Percentiles rank a stretch among this genome's conserved stretches.
Conservation (phyloP, 2,797 vertebrate species). For the Pitangus sulphuratus region DNA sequence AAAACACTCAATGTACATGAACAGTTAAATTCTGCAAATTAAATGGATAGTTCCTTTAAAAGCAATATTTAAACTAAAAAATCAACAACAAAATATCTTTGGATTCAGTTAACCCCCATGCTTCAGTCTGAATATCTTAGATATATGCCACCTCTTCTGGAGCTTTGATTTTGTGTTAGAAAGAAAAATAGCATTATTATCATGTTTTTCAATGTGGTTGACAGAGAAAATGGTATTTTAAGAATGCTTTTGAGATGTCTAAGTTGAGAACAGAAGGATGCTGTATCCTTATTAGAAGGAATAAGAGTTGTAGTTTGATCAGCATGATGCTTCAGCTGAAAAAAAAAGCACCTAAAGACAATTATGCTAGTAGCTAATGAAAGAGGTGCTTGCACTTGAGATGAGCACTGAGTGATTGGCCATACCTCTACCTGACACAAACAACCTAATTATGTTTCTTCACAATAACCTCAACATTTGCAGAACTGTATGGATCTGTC, state of each 20-base stretch:
- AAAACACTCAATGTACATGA: neutral
- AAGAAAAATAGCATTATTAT: conserved; percentile 48
- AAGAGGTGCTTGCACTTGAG: neutral
- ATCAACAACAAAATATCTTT: neutral
- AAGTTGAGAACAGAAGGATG: conserved; percentile 5
- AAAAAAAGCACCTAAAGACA: conserved; percentile 8
- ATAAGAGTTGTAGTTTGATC: conserved; percentile 17
- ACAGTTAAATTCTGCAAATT: neutral
- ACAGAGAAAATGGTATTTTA: conserved; percentile 24
- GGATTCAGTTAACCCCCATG: neutral
- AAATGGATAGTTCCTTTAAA: neutral
- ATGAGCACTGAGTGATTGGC: neutral
- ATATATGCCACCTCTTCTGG: neutral
- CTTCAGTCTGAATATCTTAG: conserved; percentile 27
- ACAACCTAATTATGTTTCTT: conserved; percentile 58
- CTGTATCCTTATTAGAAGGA: conserved; percentile 27
- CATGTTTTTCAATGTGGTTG: conserved; percentile 12
- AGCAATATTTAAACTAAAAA: conserved; percentile 27
- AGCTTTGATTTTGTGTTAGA: conserved; percentile 49
- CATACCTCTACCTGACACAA: conserved; percentile 4
- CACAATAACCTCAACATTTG: neutral
- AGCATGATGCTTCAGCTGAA: conserved; percentile 18
- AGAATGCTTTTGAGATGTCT: conserved; percentile 24
- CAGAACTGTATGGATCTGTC: neutral
- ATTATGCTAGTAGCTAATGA: conserved; percentile 39